Evolutionary conservation across 1,140 invertebrate genomes (phyloP).

Genomic region (Drosophila seguyi): DNA sequence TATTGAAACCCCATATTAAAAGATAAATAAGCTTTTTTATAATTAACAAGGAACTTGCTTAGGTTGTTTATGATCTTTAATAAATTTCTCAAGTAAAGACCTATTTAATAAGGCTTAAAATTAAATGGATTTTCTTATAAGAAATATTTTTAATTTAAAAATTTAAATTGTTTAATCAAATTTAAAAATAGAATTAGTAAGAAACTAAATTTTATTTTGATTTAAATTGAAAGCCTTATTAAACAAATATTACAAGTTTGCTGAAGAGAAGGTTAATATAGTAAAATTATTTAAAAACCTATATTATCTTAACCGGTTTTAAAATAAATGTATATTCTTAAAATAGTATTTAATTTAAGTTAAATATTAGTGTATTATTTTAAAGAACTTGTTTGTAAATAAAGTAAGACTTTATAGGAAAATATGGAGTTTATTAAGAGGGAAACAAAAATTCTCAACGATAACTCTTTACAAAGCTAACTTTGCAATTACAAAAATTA

Average conservation of each 20-base stretch:
- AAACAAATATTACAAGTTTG: background rate
- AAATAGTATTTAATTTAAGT: too few species aligned
- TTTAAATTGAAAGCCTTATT: background rate
- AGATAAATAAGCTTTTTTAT: background rate
- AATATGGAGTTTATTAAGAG: too few species aligned
- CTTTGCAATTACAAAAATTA: background rate
- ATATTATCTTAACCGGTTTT: background rate
- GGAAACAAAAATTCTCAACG: too few species aligned
- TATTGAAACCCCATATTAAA: too few species aligned
- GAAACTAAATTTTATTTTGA: too few species aligned
- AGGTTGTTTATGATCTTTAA: background rate
- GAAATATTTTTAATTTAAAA: too few species aligned
- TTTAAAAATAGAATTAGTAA: too few species aligned
- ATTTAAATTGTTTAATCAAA: too few species aligned
- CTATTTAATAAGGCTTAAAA: background rate
- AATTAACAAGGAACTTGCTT: background rate
- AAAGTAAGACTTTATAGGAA: too few species aligned
- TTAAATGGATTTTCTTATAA: background rate
- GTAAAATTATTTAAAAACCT: background rate
- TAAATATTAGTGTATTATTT: background rate
- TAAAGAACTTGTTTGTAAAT: too few species aligned
- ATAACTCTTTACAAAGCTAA: too few species aligned
- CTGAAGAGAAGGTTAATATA: background rate
- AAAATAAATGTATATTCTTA: background rate
- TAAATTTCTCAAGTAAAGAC: background rate